phyloP scores from a whole-genome alignment of 2,888 invertebrate genomes.

The Nephrotoma guestfalica region DNA sequence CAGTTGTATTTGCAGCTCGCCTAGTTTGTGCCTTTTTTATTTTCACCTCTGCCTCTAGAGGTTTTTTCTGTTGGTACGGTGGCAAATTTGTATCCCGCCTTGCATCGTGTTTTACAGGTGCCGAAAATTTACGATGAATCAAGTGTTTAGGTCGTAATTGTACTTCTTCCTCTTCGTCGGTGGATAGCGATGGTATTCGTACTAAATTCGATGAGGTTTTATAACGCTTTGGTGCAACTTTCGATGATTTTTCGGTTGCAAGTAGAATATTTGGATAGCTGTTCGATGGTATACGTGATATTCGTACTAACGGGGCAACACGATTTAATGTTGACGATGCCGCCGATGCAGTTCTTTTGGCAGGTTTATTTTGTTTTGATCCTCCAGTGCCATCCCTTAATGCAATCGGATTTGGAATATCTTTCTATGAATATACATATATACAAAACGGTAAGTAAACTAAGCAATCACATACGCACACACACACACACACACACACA shows the following conservation, averaged over 20 bases:
- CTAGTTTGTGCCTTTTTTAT: background rate
- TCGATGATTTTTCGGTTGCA: background rate
- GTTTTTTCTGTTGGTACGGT: background rate
- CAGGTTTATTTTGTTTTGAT: background rate
- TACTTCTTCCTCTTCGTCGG: background rate
- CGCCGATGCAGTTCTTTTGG: background rate
- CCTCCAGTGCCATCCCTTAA: background rate
- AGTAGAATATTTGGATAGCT: background rate
- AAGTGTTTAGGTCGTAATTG: background rate
- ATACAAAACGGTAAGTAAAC: background rate
- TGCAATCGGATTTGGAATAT: conserved; percentile 1
- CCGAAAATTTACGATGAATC: too few relatives aligned
- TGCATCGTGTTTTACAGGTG: background rate
- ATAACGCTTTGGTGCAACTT: background rate
- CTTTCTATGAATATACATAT: background rate
- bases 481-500: background rate
- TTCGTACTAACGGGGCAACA: background rate
- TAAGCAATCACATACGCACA: background rate
- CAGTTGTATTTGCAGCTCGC: background rate
- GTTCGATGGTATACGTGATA: background rate
- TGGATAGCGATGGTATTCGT: background rate
- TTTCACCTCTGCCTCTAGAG: background rate
- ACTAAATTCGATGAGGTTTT: background rate
- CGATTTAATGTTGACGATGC: background rate
- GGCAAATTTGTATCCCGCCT: background rate